Evolutionary conservation across 2,888 invertebrate species (phyloP), one percentile per base, ranked within the genome.

Genomic region (Parascotia fuliginaria): DNA sequence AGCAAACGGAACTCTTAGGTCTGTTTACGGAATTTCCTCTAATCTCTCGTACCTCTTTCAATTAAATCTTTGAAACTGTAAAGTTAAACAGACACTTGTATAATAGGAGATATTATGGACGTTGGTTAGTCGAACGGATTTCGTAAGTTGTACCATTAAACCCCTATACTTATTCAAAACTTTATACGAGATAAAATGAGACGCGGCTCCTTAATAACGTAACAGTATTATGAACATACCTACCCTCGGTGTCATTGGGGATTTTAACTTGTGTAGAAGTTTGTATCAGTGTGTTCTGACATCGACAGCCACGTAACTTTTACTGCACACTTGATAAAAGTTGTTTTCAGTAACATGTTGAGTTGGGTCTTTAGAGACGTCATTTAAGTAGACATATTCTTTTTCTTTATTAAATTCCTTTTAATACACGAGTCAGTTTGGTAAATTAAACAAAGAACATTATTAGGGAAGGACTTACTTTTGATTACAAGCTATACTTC

Each of bases 301-400:
- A n/a, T 16, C 16, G 12, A 9, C 24, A n/a, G 36, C 2, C 34
- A 4, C n/a, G n/a, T n/a, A n/a, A 41, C 47, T 37, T 41, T 16
- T 33, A 27, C 11, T 33, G 39, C 37, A 33, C 32, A 40, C 45
- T 63, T 52, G 51, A 59, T 65, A 62, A 55, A 62, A 70, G 66
- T 32, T 62, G 58, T 32, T 29, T 9, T 16, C 19, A 15, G 2
- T 15, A 62, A 54, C 42, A 62, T 56, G 39, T 56, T 42, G 29
- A 56, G 55, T 59, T 52, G 32, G 15, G 40, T 16, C 65, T 41
- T 48, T 4, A 4, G 55, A 36, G 62, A 52, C 45, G 36, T 29
- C 45, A 52, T 40, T 57, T 49, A 29, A 28, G 5, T 13, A 1
- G 19, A 24, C 24, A 1, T 36, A 12, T 11, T 31, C 32, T 31